phyloP scores from a whole-genome alignment of 2,797 vertebrate species.

The Gephyroberyx darwinii region DNA sequence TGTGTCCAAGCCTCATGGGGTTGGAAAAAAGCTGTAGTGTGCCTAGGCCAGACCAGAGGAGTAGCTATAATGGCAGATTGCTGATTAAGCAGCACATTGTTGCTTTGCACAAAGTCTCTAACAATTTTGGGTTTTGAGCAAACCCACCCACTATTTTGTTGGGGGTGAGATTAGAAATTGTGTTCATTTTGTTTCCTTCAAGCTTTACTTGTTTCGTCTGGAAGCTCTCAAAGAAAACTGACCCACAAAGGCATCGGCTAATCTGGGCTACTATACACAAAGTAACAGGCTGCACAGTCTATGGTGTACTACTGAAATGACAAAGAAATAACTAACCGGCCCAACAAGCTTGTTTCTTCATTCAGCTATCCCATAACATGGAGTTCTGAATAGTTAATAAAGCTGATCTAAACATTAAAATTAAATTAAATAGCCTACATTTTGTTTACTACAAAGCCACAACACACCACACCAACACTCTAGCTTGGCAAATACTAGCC shows the following conservation, averaged over 20 bases:
- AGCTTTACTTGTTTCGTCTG: constrained; percentile 36
- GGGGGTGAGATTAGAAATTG: constrained; percentile 25
- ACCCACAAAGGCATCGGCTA: neutral
- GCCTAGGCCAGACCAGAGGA: constrained; percentile 19
- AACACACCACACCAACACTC: constrained; percentile 14
- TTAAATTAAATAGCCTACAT: constrained; percentile 42
- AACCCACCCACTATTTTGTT: constrained; percentile 35
- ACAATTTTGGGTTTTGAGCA: constrained; percentile 52
- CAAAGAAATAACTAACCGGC: constrained; percentile 22
- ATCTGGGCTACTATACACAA: neutral
- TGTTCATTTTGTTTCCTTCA: constrained; percentile 44
- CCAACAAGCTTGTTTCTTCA: constrained; percentile 29
- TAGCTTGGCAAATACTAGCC: constrained; percentile 47
- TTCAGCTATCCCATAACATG: constrained; percentile 17
- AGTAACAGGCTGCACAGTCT: neutral
- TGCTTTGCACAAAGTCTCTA: constrained; percentile 36
- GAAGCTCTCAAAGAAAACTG: constrained; percentile 24
- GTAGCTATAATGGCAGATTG: constrained; percentile 41
- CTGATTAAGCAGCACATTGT: constrained; percentile 28
- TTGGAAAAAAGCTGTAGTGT: neutral
- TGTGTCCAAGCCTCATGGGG: neutral
- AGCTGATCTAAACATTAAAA: constrained; percentile 32
- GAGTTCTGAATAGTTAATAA: constrained; percentile 26
- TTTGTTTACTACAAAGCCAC: constrained; percentile 40
- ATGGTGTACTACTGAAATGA: constrained; percentile 21